Evolutionary conservation across 2,113 vertebrate genomes (phyloP).

Genomic region (Podilymbus podiceps): DNA sequence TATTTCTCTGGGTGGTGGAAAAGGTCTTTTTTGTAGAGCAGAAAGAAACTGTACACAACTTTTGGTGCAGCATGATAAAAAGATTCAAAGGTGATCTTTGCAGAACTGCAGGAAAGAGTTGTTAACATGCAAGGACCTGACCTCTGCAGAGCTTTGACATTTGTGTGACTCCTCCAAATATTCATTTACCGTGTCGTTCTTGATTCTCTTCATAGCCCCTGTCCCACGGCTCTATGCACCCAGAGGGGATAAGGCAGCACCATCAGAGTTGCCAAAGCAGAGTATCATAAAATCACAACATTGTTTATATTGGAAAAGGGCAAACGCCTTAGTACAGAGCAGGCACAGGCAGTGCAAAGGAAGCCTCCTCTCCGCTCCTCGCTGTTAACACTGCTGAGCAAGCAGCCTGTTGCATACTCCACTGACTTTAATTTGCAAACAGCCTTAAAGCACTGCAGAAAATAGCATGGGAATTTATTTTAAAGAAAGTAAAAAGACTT

Average conservation of each 20-base stretch:
- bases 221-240: background rate
- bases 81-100: background rate
- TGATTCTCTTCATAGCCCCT: background rate
- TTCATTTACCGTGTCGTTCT: background rate
- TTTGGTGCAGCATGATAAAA: background rate
- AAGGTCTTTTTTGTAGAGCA: background rate
- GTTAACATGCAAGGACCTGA: background rate
- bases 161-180: background rate
- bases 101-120: background rate
- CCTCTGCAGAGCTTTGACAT: background rate
- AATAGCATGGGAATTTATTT: background rate
- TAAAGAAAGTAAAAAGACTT: background rate
- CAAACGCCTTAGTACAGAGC: background rate
- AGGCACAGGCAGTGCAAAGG: accelerated
- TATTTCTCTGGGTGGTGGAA: background rate
- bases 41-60: background rate
- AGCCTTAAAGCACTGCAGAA: background rate
- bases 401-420: constrained; percentile 9
- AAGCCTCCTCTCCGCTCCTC: background rate
- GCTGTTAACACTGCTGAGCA: background rate
- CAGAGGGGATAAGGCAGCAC: background rate
- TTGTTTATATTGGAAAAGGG: background rate
- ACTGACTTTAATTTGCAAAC: background rate
- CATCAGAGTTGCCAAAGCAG: background rate
- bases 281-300: background rate